These are phyloP conservation scores for Hippocampus abdominalis DNA, from an alignment of 2,113 vertebrate species.

Conservation along the genomic window DNA sequence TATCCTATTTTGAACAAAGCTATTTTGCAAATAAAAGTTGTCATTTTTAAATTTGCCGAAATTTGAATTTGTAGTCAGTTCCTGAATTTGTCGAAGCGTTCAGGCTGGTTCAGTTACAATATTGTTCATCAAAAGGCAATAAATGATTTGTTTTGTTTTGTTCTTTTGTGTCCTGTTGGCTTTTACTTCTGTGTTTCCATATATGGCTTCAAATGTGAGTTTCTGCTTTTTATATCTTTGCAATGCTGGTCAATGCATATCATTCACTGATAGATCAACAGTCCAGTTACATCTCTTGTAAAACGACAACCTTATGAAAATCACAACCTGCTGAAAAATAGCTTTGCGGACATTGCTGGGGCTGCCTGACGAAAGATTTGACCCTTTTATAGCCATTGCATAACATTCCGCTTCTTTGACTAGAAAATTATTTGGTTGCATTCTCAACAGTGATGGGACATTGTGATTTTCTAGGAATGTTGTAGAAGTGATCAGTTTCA, in stretches of 20 bases:
- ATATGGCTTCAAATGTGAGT: neutral
- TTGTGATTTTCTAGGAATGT: no score
- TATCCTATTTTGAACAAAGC: conserved; percentile 64
- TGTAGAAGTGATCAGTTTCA: no score
- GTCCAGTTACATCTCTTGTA: neutral
- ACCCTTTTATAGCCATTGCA: no score
- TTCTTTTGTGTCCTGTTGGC: neutral
- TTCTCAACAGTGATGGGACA: no score
- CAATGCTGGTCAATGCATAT: neutral
- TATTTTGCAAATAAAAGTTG: conserved; percentile 60
- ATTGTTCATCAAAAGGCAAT: conserved; percentile 64
- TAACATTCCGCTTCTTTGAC: no score
- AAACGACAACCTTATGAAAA: neutral
- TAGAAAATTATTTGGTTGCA: no score
- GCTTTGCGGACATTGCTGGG: no score
- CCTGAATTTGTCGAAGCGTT: conserved; percentile 60
- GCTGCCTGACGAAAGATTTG: no score
- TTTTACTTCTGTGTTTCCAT: conserved; percentile 26
- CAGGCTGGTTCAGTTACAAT: conserved; percentile 66
- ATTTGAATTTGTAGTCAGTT: conserved; percentile 63
- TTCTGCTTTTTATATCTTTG: neutral
- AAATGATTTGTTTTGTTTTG: conserved; percentile 49
- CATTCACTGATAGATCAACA: neutral
- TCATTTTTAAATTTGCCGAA: conserved; percentile 62
- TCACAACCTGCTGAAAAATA: no score